Base-by-base conservation (phyloP, 2,113 vertebrate genomes). In the Triplophysa tibetana region DNA sequence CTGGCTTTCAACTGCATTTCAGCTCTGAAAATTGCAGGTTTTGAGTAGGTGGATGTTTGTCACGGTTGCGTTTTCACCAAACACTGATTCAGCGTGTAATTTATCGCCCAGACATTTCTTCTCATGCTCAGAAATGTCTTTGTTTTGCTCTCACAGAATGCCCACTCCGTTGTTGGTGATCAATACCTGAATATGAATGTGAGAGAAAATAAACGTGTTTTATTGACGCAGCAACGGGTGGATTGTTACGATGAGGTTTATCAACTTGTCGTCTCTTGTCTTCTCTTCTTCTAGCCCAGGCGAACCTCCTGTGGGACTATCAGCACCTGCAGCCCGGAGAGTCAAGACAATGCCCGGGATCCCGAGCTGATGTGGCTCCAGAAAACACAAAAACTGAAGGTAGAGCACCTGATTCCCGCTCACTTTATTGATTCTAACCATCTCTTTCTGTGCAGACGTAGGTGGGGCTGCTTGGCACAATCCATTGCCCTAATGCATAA, bases 351-450 rank as follows among this genome's bases (percentile, higher is more conserved):
- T 41, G 54, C 77, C 75, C 63, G 73, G 10, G 77, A 91, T 45
- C 86, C 85, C 12, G 89, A 92, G 86, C 70, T 85, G 13, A 89
- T 87, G 77, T 88, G 91, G 92, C 80, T 75, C 74, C 92, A 90
- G 79, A 92, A 89, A 84, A 86, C 85, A 79, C 89, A 91, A n/a
- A 88, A 88, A 82, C 85, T 94, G 80, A 92, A 90, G 91, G 93
- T 95, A 86, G 62, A 82, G 83, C 21, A 29, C 75, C 67, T 61
- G 61, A 67, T 13, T 77, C 67, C 54, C 81, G 79, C 77, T 84
- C 70, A 62, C 23, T 87, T 83, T 82, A 82, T 88, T 79, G 79
- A 86, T 80, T 81, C 81, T 61, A 69, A 78, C 75, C 75, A 17
- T 81, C 67, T 65, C 43, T 48, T 23, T 61, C 65, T 75, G 26